These are phyloP conservation scores for Atta cephalotes DNA, from an alignment of 1,140 invertebrate genomes.

Conservation along the genomic window DNA sequence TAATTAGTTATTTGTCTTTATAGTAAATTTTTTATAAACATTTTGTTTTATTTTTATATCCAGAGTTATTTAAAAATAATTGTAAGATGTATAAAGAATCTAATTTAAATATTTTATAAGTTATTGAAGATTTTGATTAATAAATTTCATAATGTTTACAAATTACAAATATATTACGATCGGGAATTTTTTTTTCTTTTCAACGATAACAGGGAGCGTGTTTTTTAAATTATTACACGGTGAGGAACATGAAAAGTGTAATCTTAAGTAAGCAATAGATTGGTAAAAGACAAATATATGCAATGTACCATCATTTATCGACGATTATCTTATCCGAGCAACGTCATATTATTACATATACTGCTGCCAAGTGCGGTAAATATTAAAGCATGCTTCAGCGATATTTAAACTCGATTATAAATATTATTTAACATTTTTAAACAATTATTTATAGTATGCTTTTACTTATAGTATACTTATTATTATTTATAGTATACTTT, in stretches of 20 bases:
- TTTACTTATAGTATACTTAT: too few relatives aligned
- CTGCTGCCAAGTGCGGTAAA: not conserved
- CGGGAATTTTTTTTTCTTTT: not conserved
- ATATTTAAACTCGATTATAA: too few relatives aligned
- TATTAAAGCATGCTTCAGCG: not conserved
- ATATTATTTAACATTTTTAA: too few relatives aligned
- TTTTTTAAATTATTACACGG: not conserved
- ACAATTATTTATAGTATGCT: too few relatives aligned
- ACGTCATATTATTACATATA: not conserved
- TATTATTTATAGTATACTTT: too few relatives aligned
- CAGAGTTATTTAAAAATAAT: not conserved
- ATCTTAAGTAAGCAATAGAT: conserved; percentile 3
- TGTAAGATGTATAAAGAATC: not conserved
- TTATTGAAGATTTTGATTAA: not conserved
- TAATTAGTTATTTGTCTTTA: not conserved
- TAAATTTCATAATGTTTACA: not conserved
- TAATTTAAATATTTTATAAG: conserved; percentile 20
- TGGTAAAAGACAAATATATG: not conserved
- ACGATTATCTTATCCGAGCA: conserved; percentile 36
- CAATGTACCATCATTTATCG: conserved; percentile 2
- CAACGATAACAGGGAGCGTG: not conserved
- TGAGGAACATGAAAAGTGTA: not conserved
- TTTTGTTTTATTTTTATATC: not conserved
- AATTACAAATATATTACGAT: not conserved
- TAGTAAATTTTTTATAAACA: not conserved